These are phyloP conservation scores for Rhizomys pruinosus DNA, from an alignment of 2,113 vertebrate genomes.

Conservation along the genomic window DNA sequence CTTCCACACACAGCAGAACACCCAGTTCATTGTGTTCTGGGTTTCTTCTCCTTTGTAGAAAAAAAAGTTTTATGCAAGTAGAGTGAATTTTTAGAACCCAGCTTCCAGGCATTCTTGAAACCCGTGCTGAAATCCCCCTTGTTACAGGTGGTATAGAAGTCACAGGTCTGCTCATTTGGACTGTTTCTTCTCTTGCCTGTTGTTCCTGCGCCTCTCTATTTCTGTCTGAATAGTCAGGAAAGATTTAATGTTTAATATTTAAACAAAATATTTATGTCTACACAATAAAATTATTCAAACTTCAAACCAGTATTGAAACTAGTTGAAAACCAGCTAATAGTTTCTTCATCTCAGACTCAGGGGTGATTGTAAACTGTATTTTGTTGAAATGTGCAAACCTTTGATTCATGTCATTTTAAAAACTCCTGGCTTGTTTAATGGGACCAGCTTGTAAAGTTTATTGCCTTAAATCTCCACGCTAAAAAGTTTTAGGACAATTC, in stretches of 20 bases:
- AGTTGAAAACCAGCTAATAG: slow-evolving; percentile 77
- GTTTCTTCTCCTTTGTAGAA: slow-evolving; percentile 51
- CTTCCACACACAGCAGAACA: slow-evolving; percentile 36
- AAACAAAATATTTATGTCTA: slow-evolving; percentile 80
- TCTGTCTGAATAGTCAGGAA: slow-evolving; percentile 76
- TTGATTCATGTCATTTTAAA: slow-evolving; percentile 66
- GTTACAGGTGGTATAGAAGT: slow-evolving; percentile 61
- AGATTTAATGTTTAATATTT: slow-evolving; percentile 83
- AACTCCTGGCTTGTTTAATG: slow-evolving; percentile 74
- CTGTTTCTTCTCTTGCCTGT: slow-evolving; percentile 74
- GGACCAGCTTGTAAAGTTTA: slow-evolving; percentile 73
- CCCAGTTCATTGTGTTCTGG: slow-evolving; percentile 54
- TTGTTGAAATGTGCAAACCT: slow-evolving; percentile 69
- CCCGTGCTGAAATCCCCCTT: slow-evolving; percentile 56
- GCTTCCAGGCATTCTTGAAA: slow-evolving; percentile 61
- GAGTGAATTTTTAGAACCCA: slow-evolving; percentile 64
- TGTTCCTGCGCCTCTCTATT: slow-evolving; percentile 74
- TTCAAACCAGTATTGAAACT: slow-evolving; percentile 79
- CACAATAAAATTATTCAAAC: slow-evolving; percentile 78
- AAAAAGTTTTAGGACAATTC: slow-evolving; percentile 41
- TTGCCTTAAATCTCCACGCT: slow-evolving; percentile 68
- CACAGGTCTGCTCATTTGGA: slow-evolving; percentile 55
- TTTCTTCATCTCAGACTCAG: slow-evolving; percentile 78
- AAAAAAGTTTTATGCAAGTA: slow-evolving; percentile 45
- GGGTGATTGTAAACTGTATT: slow-evolving; percentile 79